These are phyloP conservation scores for Melanocharis versteri DNA, from an alignment of 2,113 vertebrate species.

Conservation along the genomic window DNA sequence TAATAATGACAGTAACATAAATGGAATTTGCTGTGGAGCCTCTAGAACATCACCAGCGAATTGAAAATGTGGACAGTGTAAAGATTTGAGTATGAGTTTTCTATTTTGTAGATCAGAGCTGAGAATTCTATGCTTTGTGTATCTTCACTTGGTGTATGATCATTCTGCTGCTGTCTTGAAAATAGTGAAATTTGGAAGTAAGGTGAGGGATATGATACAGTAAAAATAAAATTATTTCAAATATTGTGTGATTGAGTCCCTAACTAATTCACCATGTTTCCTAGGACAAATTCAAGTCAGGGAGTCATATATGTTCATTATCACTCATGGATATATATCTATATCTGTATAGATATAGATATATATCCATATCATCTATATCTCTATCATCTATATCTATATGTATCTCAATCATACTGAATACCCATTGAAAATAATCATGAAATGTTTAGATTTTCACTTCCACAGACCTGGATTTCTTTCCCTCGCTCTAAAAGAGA, in stretches of 20 bases:
- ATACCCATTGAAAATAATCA: not conserved
- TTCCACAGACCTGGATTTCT: not conserved
- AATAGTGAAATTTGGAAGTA: not conserved
- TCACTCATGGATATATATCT: not conserved
- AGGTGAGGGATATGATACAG: not conserved
- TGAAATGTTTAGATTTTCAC: not conserved
- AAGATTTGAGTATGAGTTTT: not conserved
- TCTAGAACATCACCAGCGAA: not conserved
- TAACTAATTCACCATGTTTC: not conserved
- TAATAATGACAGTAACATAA: not conserved
- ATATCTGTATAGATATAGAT: too few relatives aligned
- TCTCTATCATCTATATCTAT: not conserved
- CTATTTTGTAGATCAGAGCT: not conserved
- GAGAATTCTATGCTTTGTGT: not conserved
- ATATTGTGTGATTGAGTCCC: not conserved
- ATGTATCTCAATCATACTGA: not conserved
- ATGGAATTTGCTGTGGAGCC: not conserved
- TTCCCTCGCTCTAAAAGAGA: not conserved
- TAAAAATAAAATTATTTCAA: not conserved
- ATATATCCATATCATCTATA: too few relatives aligned
- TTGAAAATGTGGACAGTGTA: not conserved
- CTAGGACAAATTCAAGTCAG: not conserved
- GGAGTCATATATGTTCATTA: not conserved
- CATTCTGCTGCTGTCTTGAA: not conserved
- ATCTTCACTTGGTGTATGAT: not conserved